phyloP scores from a whole-genome alignment of 2,888 invertebrate species.

The Cremastinae sp. region DNA sequence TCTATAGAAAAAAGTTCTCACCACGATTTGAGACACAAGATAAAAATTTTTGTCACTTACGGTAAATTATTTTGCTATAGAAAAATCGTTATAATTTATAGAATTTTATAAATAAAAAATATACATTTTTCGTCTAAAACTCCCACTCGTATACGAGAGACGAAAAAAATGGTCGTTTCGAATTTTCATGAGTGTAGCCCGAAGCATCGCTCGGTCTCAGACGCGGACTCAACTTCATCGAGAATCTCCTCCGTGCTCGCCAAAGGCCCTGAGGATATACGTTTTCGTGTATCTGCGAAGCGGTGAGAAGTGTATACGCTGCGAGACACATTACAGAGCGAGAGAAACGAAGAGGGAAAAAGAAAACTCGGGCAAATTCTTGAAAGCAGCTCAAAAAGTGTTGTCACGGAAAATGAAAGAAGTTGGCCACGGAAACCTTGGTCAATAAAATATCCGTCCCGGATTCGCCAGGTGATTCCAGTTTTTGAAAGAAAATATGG shows the following conservation, averaged over 20 bases:
- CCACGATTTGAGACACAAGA: too few relatives aligned
- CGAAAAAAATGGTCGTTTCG: conserved; percentile 38
- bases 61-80: not conserved
- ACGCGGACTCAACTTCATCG: conserved; percentile 19
- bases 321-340: conserved; percentile 22
- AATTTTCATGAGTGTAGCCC: conserved; percentile 41
- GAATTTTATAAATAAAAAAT: not conserved
- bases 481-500: conserved; percentile 33
- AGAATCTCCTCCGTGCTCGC: conserved; percentile 10
- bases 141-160: conserved; percentile 20
- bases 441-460: conserved; percentile 56
- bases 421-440: conserved; percentile 37
- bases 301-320: conserved; percentile 46
- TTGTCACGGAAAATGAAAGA: conserved; percentile 52
- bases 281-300: conserved; percentile 31
- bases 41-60: not conserved
- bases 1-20: too few relatives aligned
- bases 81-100: too few relatives aligned
- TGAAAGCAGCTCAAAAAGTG: conserved; percentile 51
- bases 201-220: conserved; percentile 25
- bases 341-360: conserved; percentile 26
- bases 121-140: not conserved
- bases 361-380: conserved; percentile 26
- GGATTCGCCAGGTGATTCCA: conserved; percentile 19
- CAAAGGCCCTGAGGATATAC: conserved; percentile 46